Evolutionary conservation across 2,888 invertebrate species (phyloP), one percentile per base, ranked within the genome.

Genomic region (Apamea monoglypha): DNA sequence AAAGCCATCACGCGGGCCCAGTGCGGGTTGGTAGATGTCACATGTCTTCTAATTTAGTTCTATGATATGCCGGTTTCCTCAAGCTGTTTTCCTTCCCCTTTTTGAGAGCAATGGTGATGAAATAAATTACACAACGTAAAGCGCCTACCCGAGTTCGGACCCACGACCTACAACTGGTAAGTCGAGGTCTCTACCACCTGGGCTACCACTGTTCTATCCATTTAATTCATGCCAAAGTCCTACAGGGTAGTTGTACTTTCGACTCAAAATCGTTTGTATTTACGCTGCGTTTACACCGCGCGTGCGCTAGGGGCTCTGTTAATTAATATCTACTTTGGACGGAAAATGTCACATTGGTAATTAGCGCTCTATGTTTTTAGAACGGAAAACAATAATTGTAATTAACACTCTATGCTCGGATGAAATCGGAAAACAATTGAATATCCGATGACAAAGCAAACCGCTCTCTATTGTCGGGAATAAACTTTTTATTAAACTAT

Each of bases 361-460:
- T 80, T 74, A 68, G 18, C 36, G 12, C 3, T 53, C 21, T 50
- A 66, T 74, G 36, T 36, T 56, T 70, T 81, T 74, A 68, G 74
- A 69, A 47, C 47, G 61, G 82, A 56, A 75, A 56, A 69, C 82
- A 81, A 74, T 56, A 40, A 78, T 68, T 68, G 40, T 71, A 67
- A 74, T 81, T 68, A 67, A 81, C 68, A 56, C 32, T 68, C 32
- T 36, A 68, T 56, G 64, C 36, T 73, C 50, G 50, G 25, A 59
- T 81, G 29, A n/a, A 71, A 80, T 80, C 10, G 74, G 74, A 81
- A 80, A 81, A 81, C 81, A 74, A 81, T 80, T 74, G 40, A 81
- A 50, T n/a, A 5, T 36, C 3, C 59, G 16, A 61, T 81, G 50
- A 81, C 80, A 67, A 61, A 81, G 73, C 36, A 32, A 59, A 73